Evolutionary conservation across 2,113 vertebrate species (phyloP), one percentile per base, ranked within the genome.

Genomic region (Corythaeola cristata): DNA sequence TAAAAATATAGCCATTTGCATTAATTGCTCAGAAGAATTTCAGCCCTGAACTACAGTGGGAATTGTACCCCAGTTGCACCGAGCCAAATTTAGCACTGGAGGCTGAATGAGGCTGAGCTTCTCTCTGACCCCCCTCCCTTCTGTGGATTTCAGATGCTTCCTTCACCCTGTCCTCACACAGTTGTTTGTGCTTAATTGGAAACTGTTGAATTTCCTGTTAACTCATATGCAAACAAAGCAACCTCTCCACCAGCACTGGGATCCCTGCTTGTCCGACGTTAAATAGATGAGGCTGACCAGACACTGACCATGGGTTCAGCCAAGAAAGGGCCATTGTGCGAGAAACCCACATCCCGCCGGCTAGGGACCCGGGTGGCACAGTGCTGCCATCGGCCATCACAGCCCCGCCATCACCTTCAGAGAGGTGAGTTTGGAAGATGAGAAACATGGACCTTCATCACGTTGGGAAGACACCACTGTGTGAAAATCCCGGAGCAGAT

Each of bases 241-340:
- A 64, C 58, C 72, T 86, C 86, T 97, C 72, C 83, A 33, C 13
- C 27, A 92, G 78, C 71, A 27, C 55, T 56, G 45, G 45, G 44
- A 74, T 88, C 83, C 78, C 86, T 96, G 90, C 90, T 93, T 88
- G 83, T 59, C 87, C 96, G 94, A 64, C 93, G 97, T 96, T 97
- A 97, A 97, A 97, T 89, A 95, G 92, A 94, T 64, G 66, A 95
- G 55, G 52, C 89, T 95, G 96, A 89, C 74, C 97, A 97, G 93
- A 97, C 76, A 97, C 80, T 91, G 96, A 91, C 93, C 95, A 83
- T 71, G 76, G 96, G 96, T 95, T 96, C 97, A 85, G 96, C 60
- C 75, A 98, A 98, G 97, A 98, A 98, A 97, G 93, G 93, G 85
- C 94, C 87, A 91, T 98, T 98, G 98, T 98, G 93, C 62, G 27